These are phyloP conservation scores for Phoeniculus purpureus DNA, from an alignment of 2,797 vertebrate species.

Conservation along the genomic window DNA sequence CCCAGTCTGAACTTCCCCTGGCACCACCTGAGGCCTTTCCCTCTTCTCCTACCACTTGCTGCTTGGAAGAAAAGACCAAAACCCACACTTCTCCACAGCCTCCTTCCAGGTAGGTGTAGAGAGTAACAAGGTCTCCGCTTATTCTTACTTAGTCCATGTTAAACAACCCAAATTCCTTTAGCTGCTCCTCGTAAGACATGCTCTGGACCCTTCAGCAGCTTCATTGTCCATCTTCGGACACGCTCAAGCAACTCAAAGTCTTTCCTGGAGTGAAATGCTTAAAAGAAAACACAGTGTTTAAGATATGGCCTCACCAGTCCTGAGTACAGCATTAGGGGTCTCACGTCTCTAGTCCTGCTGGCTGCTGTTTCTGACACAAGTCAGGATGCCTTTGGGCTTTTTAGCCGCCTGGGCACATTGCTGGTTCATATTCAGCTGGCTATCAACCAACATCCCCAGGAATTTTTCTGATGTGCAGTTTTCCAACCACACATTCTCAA, in stretches of 20 bases:
- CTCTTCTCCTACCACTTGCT: neutral
- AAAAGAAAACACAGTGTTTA: neutral
- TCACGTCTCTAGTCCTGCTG: neutral
- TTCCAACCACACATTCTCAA: neutral
- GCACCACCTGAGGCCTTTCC: neutral
- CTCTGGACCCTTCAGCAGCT: no score
- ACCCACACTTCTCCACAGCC: no score
- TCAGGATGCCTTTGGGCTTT: neutral
- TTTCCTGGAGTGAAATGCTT: no score
- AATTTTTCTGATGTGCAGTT: accelerated
- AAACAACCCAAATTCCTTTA: no score
- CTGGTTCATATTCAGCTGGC: neutral
- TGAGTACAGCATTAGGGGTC: neutral
- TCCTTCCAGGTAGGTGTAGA: no score
- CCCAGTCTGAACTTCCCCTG: neutral
- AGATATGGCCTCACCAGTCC: neutral
- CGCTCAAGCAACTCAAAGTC: no score
- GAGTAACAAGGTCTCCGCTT: no score
- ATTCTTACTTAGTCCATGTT: no score
- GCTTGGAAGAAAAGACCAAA: neutral
- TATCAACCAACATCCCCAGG: neutral
- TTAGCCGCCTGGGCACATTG: neutral
- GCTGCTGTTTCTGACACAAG: neutral
- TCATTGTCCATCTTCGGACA: no score
- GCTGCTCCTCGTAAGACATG: no score